These are phyloP conservation scores for Vireo altiloquus DNA, from an alignment of 2,113 vertebrate species.

Conservation along the genomic window DNA sequence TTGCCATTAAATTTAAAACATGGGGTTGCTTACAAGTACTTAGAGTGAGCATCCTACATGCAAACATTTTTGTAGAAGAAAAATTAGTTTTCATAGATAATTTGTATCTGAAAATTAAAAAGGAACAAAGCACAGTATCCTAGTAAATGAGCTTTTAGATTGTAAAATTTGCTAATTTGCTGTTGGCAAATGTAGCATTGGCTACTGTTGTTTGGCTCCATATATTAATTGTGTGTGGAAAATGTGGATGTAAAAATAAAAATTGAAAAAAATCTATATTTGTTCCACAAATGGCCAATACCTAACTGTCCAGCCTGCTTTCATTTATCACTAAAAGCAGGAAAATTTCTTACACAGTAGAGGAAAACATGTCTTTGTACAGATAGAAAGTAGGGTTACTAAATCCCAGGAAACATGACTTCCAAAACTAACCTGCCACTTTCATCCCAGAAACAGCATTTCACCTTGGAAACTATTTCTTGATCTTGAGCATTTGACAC, in stretches of 20 bases:
- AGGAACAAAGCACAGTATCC: not conserved
- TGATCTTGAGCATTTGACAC: not conserved
- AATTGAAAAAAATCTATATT: rapidly evolving
- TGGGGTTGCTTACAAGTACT: not conserved
- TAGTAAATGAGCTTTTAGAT: not conserved
- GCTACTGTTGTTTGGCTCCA: not conserved
- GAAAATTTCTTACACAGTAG: not conserved
- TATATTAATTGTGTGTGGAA: not conserved
- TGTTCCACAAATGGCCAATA: not conserved
- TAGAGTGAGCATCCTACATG: not conserved
- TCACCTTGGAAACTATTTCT: not conserved
- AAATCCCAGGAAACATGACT: not conserved
- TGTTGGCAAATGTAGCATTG: not conserved
- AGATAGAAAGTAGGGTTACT: not conserved
- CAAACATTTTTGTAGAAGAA: not conserved
- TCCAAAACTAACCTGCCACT: not conserved
- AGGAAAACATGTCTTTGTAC: not conserved
- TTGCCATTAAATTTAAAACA: not conserved
- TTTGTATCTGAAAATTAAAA: not conserved
- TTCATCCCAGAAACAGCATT: not conserved
- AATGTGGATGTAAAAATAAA: not conserved
- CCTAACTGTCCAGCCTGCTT: not conserved
- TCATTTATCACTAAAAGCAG: not conserved
- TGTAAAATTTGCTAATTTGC: not conserved
- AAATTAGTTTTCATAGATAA: not conserved